These are phyloP conservation scores for Cryptoleucopteryx plumbea DNA, from an alignment of 2,113 vertebrate species.

Conservation along the genomic window DNA sequence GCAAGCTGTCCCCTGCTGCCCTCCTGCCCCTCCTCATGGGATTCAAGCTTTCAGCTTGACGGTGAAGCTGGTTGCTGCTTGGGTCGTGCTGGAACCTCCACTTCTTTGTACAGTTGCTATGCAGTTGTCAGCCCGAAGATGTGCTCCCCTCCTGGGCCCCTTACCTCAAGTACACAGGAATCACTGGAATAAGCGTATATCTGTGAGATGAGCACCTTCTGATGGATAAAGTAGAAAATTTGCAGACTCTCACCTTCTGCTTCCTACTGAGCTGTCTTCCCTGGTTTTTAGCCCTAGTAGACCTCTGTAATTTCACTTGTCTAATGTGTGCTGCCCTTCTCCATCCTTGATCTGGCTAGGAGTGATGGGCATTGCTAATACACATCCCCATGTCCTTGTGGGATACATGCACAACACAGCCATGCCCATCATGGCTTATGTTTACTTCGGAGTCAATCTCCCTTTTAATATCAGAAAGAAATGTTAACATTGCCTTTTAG, in stretches of 20 bases:
- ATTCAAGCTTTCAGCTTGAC: fast-evolving
- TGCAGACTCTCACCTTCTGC: background rate
- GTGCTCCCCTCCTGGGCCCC: background rate
- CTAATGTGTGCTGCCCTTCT: background rate
- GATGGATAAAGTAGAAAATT: background rate
- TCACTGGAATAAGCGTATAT: fast-evolving
- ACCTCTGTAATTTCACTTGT: background rate
- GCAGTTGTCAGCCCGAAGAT: background rate
- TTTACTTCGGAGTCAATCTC: background rate
- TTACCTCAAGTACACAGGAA: background rate
- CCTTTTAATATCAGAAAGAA: background rate
- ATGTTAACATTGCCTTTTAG: background rate
- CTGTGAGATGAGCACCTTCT: background rate
- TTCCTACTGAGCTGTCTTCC: background rate
- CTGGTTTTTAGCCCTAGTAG: background rate
- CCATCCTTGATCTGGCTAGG: background rate
- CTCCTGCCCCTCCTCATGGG: background rate
- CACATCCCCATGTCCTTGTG: too few relatives aligned
- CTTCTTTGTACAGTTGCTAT: background rate
- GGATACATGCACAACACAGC: background rate
- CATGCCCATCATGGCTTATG: background rate
- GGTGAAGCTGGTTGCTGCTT: background rate
- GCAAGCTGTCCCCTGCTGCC: background rate
- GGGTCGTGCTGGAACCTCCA: background rate
- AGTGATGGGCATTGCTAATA: background rate